Base-by-base conservation (phyloP, 92 coral and sea anemone genomes). In the Isaurus tuberculatus region DNA sequence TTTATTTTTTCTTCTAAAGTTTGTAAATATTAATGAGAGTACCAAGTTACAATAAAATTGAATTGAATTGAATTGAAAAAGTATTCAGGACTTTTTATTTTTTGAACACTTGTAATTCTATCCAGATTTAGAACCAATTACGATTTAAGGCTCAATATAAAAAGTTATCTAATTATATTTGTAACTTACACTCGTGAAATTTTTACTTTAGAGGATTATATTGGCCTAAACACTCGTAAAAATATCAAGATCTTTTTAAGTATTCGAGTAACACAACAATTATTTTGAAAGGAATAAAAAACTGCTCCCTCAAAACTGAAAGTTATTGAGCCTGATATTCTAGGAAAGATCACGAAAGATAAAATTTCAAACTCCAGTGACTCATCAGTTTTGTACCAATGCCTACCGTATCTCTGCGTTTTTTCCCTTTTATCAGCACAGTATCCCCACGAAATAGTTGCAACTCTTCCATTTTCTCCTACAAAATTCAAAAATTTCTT, bases 401-500 rank as follows among this genome's bases (percentile, higher is more conserved):
- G 85, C 93, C 37, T 87, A 96, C 99, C 85, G 99, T 96, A 79
- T 96, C 99, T 80, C 90, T 92, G 37, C 99, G 95, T 87, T 96
- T 96, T 80, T 96, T 96, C 23, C 99, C 99, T 70, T 96, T 96
- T 8, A 96, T 95, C 20, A 94, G 97, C 28, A 96, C 99, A 36
- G 99, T 96, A 68, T 96, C 99, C 34, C 99, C 99, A 20, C 99
- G 93, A 78, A 96, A 96, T 13, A 96, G 91, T 80, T 96, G 99
- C 49, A 96, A 79, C 66, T 96, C 99, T 84, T 96, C 99, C 99
- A 96, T 96, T 89, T 96, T 96, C 2, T 92, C 84, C 99, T 96
- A 73, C 34, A 80, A 55, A 32, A 10, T 32, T 63, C 16, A 65
- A 27, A 33, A 9, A 0, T 3, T 16, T 1, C 19, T 8, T 8